Evolutionary conservation across 2,888 invertebrate species (phyloP).

Genomic region (Rhagium mordax): DNA sequence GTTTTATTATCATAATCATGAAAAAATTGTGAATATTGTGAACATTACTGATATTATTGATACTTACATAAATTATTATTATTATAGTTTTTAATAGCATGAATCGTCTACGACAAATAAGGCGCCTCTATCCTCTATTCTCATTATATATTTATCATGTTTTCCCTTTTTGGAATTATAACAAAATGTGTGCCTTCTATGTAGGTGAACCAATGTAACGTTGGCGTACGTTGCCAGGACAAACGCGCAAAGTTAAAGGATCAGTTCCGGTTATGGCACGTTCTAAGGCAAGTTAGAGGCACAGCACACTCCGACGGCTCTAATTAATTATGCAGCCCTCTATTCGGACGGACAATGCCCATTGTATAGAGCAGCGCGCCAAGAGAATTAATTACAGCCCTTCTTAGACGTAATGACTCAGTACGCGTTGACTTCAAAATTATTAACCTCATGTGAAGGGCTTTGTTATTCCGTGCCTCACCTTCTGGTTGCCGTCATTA

Average conservation of each 20-base stretch:
- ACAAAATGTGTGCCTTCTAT: neutral
- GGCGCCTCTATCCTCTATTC: too few relatives aligned
- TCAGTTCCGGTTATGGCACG: conserved; percentile 21
- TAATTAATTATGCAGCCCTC: conserved; percentile 56
- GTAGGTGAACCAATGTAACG: conserved; percentile 8
- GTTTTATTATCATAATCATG: too few relatives aligned
- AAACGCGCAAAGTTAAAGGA: conserved; percentile 18
- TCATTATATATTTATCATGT: neutral
- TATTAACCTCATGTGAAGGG: conserved; percentile 48
- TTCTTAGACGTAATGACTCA: conserved; percentile 51
- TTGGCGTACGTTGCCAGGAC: neutral
- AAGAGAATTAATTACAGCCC: conserved; percentile 56
- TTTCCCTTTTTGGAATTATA: neutral
- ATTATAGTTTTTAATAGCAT: too few relatives aligned
- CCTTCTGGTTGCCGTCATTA: conserved; percentile 19
- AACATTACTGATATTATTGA: too few relatives aligned
- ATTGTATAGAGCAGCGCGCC: conserved; percentile 51
- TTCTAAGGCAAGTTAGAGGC: conserved; percentile 18
- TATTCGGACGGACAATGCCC: conserved; percentile 61
- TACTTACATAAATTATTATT: too few relatives aligned
- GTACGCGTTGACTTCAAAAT: conserved; percentile 51
- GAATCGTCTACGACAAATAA: too few relatives aligned
- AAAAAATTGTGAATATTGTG: too few relatives aligned
- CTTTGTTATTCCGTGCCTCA: conserved; percentile 40
- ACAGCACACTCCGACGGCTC: conserved; percentile 30